These are phyloP conservation scores for Zoanthus gigantus DNA, from an alignment of 92 coral and sea anemone genomes.

Conservation along the genomic window DNA sequence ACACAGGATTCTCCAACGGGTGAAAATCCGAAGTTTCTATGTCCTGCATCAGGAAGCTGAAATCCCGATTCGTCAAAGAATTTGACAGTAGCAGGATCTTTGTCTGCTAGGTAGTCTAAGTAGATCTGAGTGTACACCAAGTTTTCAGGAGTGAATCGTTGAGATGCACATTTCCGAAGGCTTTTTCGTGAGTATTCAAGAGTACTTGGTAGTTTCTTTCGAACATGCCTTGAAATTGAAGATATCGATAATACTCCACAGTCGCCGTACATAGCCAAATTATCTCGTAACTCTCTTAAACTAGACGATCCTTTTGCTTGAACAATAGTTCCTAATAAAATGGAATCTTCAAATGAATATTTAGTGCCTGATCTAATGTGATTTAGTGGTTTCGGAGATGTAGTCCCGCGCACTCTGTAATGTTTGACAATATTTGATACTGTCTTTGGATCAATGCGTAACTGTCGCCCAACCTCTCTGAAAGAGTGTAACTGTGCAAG, in stretches of 20 bases:
- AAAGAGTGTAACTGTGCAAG: constrained; percentile 52
- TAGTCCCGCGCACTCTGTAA: constrained; percentile 53
- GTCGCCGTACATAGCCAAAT: constrained; percentile 23
- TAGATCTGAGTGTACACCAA: constrained; percentile 64
- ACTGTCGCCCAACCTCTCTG: constrained; percentile 50
- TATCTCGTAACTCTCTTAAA: constrained; percentile 50
- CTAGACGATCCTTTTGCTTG: constrained; percentile 59
- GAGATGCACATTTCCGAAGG: constrained; percentile 59
- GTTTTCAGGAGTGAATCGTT: constrained; percentile 68
- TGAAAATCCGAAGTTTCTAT: constrained; percentile 70
- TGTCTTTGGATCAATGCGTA: constrained; percentile 29
- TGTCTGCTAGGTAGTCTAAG: constrained; percentile 60
- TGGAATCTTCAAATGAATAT: constrained; percentile 59
- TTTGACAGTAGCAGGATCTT: constrained; percentile 39
- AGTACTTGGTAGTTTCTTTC: constrained; percentile 53
- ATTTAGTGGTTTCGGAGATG: constrained; percentile 50
- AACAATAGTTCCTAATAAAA: constrained; percentile 63
- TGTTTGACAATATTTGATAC: constrained; percentile 64
- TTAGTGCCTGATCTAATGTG: constrained; percentile 55
- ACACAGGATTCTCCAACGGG: constrained; percentile 72
- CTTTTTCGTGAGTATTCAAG: constrained; percentile 62
- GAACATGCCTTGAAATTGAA: constrained; percentile 61
- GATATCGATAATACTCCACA: constrained; percentile 59
- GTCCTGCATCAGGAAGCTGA: constrained; percentile 71
- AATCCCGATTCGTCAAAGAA: constrained; percentile 71